Evolutionary conservation across 2,888 invertebrate genomes (phyloP), one percentile per base, ranked within the genome.

Genomic region (Tetragonisca angustula): DNA sequence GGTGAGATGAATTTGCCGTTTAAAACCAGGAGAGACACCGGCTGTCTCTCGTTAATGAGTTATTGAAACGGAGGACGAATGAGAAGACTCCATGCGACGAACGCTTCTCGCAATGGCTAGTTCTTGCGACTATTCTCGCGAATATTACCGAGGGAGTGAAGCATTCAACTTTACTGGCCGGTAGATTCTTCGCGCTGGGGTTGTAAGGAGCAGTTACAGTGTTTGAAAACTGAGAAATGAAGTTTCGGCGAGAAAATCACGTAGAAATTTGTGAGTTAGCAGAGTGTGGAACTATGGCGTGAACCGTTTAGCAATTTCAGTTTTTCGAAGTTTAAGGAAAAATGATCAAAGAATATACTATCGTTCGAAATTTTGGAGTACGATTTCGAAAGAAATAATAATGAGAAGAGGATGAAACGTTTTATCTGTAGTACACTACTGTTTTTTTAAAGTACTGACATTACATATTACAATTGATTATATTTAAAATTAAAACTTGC

Each of bases 1-100:
- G 49, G 32, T 17, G 15, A 27, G 54, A 62, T 36, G 76, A 76
- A 71, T 76, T 62, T 27, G 52, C 76, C 24, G 71, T 52, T 71
- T 36, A 70, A 76, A 76, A 50, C 56, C 49, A 15, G 32, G 49
- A 2, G 49, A 49, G 69, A 76, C 59, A 70, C 32, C 49, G 76
- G 50, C 19, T 50, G 69, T 36, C 6, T 50, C 36, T 24, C 62
- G 76, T 61, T 71, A 71, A 76, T 62, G 36, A 61, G 62, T 62
- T 56, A 71, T 62, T 27, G 62, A 36, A 52, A 36, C 62, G 64
- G 17, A 5, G 32, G 32, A 73, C 24, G n/a, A 72, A 61, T 15
- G 61, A 61, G 43, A 52, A 61, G 43, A 52, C 52, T 5, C 52
- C 0, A 13, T 15, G n/a, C 56, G 27, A 19, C 9, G 15, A 32